Conservation (phyloP, 2,888 invertebrate species). For the Hydriomena furcata region DNA sequence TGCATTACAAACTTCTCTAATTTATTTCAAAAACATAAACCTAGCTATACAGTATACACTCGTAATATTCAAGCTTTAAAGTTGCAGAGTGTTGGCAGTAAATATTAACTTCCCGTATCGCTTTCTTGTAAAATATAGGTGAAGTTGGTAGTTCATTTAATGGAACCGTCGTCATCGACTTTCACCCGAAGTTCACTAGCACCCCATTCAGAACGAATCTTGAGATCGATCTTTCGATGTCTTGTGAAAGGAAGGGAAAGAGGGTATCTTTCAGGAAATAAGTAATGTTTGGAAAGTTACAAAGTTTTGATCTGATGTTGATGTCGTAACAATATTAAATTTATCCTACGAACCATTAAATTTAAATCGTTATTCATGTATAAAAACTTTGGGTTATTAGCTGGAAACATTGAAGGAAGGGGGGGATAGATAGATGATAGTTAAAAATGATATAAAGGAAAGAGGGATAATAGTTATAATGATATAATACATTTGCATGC, state of each 20-base stretch:
- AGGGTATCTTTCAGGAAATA: conserved; percentile 27
- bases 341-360: neutral
- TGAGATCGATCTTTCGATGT: conserved; percentile 47
- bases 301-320: conserved; percentile 6
- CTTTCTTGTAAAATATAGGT: conserved; percentile 63
- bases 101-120: conserved; percentile 61
- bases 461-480: too few species aligned
- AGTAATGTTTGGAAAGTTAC: conserved; percentile 18
- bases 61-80: conserved; percentile 31
- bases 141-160: conserved; percentile 67
- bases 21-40: conserved; percentile 37
- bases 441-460: too few species aligned
- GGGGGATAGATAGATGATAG: too few species aligned
- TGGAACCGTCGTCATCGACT: conserved; percentile 54
- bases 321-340: too few species aligned
- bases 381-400: neutral
- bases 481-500: too few species aligned
- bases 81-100: conserved; percentile 44
- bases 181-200: conserved; percentile 48
- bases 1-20: conserved; percentile 33
- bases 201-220: conserved; percentile 54
- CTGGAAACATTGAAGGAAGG: neutral
- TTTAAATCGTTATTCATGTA: neutral
- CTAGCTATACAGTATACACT: conserved; percentile 34
- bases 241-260: conserved; percentile 26